A percentile compares a stretch with the other conserved stretches of the same genome.
phyloP scores from a whole-genome alignment of 2,797 vertebrate species.

The Rhynchotus rufescens region DNA sequence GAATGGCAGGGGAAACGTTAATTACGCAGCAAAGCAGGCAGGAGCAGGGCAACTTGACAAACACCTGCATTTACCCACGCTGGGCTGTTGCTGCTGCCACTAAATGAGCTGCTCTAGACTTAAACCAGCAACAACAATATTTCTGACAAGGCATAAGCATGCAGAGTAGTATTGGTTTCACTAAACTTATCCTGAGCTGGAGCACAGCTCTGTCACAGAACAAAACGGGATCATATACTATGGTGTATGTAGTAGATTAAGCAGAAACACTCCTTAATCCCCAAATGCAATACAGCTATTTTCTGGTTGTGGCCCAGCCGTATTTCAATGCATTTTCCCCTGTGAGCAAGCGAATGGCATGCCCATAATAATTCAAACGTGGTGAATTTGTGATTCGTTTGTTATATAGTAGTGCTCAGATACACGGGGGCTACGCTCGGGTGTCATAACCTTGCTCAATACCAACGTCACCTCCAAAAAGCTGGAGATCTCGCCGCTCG shows the following conservation, averaged over 20 bases:
- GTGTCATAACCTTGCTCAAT: fast-evolving
- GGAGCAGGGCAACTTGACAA: no score
- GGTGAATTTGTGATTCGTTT: background rate
- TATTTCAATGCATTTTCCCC: background rate
- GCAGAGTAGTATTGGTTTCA: background rate
- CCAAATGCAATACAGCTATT: background rate
- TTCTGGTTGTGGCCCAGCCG: background rate
- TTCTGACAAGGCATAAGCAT: background rate
- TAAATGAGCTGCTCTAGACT: background rate
- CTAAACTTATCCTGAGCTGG: background rate
- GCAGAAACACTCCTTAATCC: background rate
- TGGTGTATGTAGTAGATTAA: background rate
- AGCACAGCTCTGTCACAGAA: no score
- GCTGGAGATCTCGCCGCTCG: fast-evolving
- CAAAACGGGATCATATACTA: no score
- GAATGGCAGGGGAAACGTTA: background rate
- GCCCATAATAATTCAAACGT: background rate
- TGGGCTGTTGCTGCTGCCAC: background rate
- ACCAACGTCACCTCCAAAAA: fast-evolving
- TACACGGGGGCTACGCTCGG: background rate
- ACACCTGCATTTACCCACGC: background rate
- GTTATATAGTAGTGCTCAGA: no score
- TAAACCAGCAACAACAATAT: background rate
- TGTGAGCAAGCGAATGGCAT: background rate
- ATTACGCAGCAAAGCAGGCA: background rate